phyloP scores from a whole-genome alignment of 2,888 invertebrate species.

The Adela reaumurella region DNA sequence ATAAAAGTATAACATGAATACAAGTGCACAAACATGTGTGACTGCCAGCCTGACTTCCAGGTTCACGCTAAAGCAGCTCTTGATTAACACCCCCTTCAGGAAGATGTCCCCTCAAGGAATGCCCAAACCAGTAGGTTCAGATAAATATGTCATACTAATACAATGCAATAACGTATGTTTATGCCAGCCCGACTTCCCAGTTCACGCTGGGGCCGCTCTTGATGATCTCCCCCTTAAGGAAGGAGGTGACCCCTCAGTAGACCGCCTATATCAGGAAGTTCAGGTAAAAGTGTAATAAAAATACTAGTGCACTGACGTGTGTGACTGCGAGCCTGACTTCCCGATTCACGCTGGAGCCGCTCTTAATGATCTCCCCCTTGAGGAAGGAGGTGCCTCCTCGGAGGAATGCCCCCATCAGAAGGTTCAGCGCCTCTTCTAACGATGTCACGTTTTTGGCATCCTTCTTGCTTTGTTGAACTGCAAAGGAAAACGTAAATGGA shows the following conservation, averaged over 20 bases:
- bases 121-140: too few relatives aligned
- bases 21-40: too few relatives aligned
- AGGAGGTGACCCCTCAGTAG: constrained; percentile 88
- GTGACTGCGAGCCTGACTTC: constrained; percentile 97
- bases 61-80: too few relatives aligned
- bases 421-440: constrained; percentile 85
- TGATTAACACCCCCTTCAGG: too few relatives aligned
- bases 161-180: too few relatives aligned
- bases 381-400: constrained; percentile 92
- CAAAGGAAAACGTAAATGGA: too few relatives aligned
- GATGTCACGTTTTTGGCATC: constrained; percentile 66
- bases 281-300: too few relatives aligned
- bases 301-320: constrained; percentile 87
- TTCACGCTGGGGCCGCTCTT: constrained; percentile 92
- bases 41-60: constrained; percentile 98
- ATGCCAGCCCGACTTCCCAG: constrained; percentile 89
- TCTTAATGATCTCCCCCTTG: constrained; percentile 96
- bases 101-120: too few relatives aligned
- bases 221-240: constrained; percentile 94
- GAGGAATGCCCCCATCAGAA: constrained; percentile 91
- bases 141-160: too few relatives aligned
- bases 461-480: constrained; percentile 63
- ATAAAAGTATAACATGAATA: too few relatives aligned
- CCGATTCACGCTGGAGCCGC: constrained; percentile 86
- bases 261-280: constrained; percentile 92